Evolutionary conservation across 2,888 invertebrate species (phyloP).

Genomic region (Stenolophus ochropezus): DNA sequence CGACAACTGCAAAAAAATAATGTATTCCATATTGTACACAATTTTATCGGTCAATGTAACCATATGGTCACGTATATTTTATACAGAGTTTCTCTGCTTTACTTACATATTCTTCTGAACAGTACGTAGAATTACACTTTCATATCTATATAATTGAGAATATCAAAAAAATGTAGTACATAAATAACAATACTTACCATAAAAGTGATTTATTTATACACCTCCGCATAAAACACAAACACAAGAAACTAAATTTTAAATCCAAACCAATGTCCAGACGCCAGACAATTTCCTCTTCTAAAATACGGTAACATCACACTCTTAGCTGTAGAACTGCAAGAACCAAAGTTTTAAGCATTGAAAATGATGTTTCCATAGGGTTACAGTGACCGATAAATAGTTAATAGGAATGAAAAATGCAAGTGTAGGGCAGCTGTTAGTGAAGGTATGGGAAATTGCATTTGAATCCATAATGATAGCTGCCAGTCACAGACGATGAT

Average conservation of each 20-base stretch:
- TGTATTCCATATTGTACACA: background rate
- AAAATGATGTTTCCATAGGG: background rate
- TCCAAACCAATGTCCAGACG: background rate
- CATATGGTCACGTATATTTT: conserved; percentile 7
- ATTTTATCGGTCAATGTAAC: no score
- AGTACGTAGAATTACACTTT: background rate
- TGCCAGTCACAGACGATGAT: background rate
- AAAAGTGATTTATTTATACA: no score
- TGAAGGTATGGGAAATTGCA: no score
- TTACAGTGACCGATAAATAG: no score
- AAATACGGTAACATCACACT: background rate
- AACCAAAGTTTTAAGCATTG: no score
- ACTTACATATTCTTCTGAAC: background rate
- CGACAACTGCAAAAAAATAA: background rate
- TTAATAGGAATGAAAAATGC: no score
- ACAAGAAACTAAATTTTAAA: background rate
- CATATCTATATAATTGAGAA: no score
- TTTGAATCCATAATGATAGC: background rate
- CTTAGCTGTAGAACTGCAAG: no score
- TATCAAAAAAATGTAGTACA: background rate
- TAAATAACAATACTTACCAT: background rate
- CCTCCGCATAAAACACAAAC: background rate
- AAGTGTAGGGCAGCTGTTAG: no score
- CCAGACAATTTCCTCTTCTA: background rate
- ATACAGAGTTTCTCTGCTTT: background rate